A percentile compares a stretch with the other conserved stretches of the same genome.
These are phyloP conservation scores for Bradysia coprophila DNA, from an alignment of 1,140 invertebrate species.

Conservation along the genomic window DNA sequence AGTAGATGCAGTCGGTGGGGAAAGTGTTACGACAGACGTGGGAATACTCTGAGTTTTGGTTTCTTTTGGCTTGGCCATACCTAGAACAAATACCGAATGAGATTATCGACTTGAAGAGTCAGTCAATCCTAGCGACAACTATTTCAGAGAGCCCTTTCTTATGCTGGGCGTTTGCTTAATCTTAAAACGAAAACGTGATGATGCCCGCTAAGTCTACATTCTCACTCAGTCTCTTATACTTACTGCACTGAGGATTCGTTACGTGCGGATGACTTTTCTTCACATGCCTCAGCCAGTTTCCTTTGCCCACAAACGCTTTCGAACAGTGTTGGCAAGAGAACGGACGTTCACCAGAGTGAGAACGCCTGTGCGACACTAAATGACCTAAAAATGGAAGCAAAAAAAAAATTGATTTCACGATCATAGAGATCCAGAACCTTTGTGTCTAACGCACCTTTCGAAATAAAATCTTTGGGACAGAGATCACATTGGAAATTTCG, in stretches of 20 bases:
- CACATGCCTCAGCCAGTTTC: constrained; percentile 44
- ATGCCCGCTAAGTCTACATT: neutral
- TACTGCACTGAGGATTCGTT: neutral
- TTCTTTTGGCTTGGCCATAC: no score
- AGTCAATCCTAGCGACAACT: no score
- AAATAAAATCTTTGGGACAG: constrained; percentile 92
- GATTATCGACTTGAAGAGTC: no score
- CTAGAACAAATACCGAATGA: no score
- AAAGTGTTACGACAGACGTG: neutral
- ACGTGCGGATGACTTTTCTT: constrained; percentile 21
- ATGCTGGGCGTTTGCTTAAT: neutral
- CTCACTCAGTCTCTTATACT: neutral
- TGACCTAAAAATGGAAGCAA: constrained; percentile 35
- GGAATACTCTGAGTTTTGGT: neutral
- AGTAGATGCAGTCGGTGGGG: neutral
- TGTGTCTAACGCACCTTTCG: constrained; percentile 57
- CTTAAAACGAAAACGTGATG: neutral
- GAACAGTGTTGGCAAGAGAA: constrained; percentile 56
- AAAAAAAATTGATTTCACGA: no score
- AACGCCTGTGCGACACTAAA: constrained; percentile 71
- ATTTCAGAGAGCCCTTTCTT: no score
- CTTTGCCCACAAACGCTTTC: constrained; percentile 61
- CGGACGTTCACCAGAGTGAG: constrained; percentile 71
- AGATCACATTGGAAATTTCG: constrained; percentile 87
- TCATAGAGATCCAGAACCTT: no score